Evolutionary conservation across 2,113 vertebrate species (phyloP), one percentile per base, ranked within the genome.

Genomic region (Apodemus speciosus): DNA sequence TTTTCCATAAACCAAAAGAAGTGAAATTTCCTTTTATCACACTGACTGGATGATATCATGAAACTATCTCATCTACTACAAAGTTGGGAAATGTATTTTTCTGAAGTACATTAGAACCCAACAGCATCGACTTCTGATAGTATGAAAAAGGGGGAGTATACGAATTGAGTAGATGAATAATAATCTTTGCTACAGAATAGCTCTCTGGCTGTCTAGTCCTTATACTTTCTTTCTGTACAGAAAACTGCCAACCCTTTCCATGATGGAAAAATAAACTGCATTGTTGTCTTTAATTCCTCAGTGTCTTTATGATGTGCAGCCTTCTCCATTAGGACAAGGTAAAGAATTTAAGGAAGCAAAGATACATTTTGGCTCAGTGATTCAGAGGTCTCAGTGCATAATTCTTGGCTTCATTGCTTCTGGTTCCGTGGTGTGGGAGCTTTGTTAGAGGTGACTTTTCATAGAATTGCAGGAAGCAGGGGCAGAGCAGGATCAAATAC

Each of bases 1-100:
- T 90, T 93, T 62, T 56, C 6, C 72, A 20, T 93, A 85, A 96
- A 72, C 46, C 27, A 69, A 18, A 89, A 69, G 21, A 64, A 94
- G 4, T 92, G 75, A 93, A 85, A 27, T 95, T 14, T 92, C 40
- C n/a, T 92, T 92, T 95, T 90, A 23, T 88, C 35, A 90, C 40
- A 69, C 56, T 95, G 62, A 7, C 73, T 87, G 92, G 85, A 77
- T 38, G 85, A 56, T 92, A 72, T 88, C 58, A 80, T 56, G 53
- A 58, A n/a, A 76, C 40, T 58, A 21, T 35, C 16, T 81, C 72
- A 81, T 92, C 43, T 88, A 71, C 51, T 23, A 27, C 30, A 86
- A 92, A 94, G 56, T 40, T 95, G 46, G 46, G 7, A 49, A 18
- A 56, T 91, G 20, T 83, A 86, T 96, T 93, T 94, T 89, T 51